Conservation (phyloP, 2,888 invertebrate species). For the Psococerastis gibbosa region DNA sequence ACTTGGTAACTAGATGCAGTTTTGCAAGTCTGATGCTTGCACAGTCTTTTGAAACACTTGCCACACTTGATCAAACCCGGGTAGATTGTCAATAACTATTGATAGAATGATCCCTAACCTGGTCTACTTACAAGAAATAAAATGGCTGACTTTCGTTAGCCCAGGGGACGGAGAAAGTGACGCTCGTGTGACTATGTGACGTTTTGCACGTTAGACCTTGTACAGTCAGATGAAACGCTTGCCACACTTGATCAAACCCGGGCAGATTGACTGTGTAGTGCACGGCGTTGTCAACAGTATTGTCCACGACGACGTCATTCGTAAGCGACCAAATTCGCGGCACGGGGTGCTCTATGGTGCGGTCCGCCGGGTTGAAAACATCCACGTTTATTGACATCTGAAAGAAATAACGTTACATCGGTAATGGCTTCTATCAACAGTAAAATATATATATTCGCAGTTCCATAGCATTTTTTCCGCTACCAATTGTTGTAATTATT, state of each 20-base stretch:
- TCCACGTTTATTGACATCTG: constrained; percentile 45
- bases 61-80: constrained; percentile 35
- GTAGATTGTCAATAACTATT: constrained; percentile 27
- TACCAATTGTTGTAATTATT: too few relatives aligned
- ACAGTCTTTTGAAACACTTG: constrained; percentile 40
- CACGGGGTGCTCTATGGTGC: constrained; percentile 21
- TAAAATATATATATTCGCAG: too few relatives aligned
- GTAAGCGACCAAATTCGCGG: constrained; percentile 22
- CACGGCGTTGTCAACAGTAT: constrained; percentile 36
- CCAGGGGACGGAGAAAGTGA: constrained; percentile 46
- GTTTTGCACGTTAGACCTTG: constrained; percentile 32
- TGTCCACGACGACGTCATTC: constrained; percentile 26
- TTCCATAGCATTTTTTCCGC: too few relatives aligned
- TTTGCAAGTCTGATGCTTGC: constrained; percentile 31
- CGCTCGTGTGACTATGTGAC: constrained; percentile 34
- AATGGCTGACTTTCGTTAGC: constrained; percentile 37
- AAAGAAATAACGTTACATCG: constrained; percentile 20
- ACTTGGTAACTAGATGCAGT: constrained; percentile 33
- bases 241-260: constrained; percentile 36
- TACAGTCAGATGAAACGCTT: constrained; percentile 38
- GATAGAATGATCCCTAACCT: background rate
- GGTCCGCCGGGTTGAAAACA: constrained; percentile 31
- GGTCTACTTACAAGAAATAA: constrained; percentile 37
- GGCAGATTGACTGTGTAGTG: constrained; percentile 40
- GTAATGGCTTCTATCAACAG: too few relatives aligned